Percentiles rank a stretch among this genome's conserved stretches.
These are phyloP conservation scores for Coregonus ussuriensis DNA, from an alignment of 2,797 vertebrate species.

Conservation along the genomic window DNA sequence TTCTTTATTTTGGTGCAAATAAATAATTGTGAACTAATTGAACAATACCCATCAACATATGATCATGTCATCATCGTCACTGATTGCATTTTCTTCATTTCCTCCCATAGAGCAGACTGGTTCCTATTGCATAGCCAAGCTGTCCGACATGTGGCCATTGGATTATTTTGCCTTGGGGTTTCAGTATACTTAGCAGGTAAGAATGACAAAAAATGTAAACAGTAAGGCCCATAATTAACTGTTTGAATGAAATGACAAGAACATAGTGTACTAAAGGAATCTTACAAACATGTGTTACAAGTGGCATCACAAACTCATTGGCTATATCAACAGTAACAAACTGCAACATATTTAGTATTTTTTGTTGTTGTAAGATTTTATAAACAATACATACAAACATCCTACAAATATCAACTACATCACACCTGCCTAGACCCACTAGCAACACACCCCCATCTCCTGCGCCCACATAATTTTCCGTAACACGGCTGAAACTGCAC, in stretches of 20 bases:
- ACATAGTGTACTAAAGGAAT: not conserved
- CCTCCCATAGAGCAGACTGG: constrained; percentile 83
- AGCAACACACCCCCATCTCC: too few species aligned
- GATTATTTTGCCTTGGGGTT: constrained; percentile 88
- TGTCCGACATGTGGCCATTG: constrained; percentile 83
- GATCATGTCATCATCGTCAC: not conserved
- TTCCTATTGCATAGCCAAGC: constrained; percentile 85
- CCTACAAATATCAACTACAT: too few species aligned
- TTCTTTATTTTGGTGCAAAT: not conserved
- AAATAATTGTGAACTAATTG: not conserved
- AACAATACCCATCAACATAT: not conserved
- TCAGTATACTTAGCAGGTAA: constrained; percentile 89
- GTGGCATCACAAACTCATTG: not conserved
- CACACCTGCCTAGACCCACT: too few species aligned
- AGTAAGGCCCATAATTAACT: not conserved
- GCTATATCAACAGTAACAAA: too few species aligned
- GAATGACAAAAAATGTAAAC: constrained; percentile 27
- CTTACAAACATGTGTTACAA: not conserved
- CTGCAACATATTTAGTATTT: too few species aligned
- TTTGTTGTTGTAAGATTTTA: too few species aligned
- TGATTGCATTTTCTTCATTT: constrained; percentile 27
- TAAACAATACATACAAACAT: too few species aligned
- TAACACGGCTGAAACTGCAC: too few species aligned
- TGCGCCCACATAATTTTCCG: too few species aligned
- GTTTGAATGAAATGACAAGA: not conserved